A percentile compares a stretch with the other conserved stretches of the same genome.
Conservation (phyloP, 2,797 vertebrate species). For the Clarias platycephalus region DNA sequence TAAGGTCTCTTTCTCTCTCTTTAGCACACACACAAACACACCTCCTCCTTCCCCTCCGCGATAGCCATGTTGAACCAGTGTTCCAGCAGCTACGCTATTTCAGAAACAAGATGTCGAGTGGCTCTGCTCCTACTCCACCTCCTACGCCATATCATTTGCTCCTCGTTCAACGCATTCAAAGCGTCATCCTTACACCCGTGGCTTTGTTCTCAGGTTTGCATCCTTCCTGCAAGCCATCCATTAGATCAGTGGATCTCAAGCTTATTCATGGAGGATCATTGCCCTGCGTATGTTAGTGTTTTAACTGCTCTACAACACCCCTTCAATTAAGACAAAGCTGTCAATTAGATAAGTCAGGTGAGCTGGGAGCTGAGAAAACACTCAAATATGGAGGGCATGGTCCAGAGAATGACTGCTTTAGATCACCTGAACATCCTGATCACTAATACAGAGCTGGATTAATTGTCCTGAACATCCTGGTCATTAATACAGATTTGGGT, state of each 20-base stretch:
- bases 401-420: too few relatives aligned
- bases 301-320: too few relatives aligned
- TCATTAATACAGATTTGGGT: neutral
- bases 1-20: slow-evolving; percentile 67
- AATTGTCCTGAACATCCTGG: neutral
- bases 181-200: slow-evolving; percentile 1
- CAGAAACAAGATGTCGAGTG: slow-evolving; percentile 24
- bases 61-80: slow-evolving; percentile 30
- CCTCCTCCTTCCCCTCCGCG: neutral
- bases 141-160: neutral
- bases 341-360: too few relatives aligned
- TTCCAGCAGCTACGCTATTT: slow-evolving; percentile 23
- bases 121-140: neutral
- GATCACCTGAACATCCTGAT: neutral
- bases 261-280: too few relatives aligned
- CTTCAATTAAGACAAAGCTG: too few relatives aligned
- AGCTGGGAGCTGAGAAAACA: too few relatives aligned
- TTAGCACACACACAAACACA: neutral
- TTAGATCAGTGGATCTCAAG: neutral
- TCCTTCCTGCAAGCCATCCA: neutral
- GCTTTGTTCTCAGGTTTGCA: neutral
- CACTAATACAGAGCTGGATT: neutral
- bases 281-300: too few relatives aligned
- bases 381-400: too few relatives aligned
- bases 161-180: neutral